Conservation (phyloP, 2,888 invertebrate species). For the Pammene aurita region DNA sequence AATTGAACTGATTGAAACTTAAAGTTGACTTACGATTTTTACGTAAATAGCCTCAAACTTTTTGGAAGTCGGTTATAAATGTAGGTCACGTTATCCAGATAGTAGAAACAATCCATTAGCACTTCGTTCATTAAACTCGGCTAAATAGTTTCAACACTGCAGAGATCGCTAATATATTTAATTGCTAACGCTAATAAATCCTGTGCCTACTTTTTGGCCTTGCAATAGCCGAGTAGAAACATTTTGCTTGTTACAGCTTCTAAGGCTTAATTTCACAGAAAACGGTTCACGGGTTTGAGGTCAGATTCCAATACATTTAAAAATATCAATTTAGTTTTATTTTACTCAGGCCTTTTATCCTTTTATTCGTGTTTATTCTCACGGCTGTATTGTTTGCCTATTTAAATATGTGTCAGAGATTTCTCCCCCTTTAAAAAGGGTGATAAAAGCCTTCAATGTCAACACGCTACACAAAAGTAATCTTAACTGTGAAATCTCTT, state of each 20-base stretch:
- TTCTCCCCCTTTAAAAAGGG: constrained; percentile 75
- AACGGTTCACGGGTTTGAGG: neutral
- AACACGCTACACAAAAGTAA: constrained; percentile 78
- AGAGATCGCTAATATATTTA: too few species aligned
- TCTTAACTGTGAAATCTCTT: constrained; percentile 63
- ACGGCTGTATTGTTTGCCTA: constrained; percentile 73
- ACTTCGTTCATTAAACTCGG: neutral
- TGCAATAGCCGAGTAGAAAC: neutral
- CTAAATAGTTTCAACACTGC: too few species aligned
- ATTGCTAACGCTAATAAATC: neutral
- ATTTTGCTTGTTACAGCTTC: too few species aligned
- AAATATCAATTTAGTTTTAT: constrained; percentile 30
- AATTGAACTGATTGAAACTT: too few species aligned
- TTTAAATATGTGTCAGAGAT: constrained; percentile 81
- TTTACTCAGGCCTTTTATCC: constrained; percentile 49
- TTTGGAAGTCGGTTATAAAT: too few species aligned
- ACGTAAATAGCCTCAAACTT: too few species aligned
- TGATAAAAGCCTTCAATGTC: constrained; percentile 81
- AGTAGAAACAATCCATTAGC: too few species aligned
- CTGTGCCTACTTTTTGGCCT: neutral
- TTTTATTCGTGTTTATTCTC: constrained; percentile 67
- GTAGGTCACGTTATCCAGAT: too few species aligned
- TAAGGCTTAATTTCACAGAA: too few species aligned
- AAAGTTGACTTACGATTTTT: too few species aligned
- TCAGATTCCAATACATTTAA: neutral